Evolutionary conservation across 2,797 vertebrate genomes (phyloP), one percentile per base, ranked within the genome.

Genomic region (Xerus rutilus): DNA sequence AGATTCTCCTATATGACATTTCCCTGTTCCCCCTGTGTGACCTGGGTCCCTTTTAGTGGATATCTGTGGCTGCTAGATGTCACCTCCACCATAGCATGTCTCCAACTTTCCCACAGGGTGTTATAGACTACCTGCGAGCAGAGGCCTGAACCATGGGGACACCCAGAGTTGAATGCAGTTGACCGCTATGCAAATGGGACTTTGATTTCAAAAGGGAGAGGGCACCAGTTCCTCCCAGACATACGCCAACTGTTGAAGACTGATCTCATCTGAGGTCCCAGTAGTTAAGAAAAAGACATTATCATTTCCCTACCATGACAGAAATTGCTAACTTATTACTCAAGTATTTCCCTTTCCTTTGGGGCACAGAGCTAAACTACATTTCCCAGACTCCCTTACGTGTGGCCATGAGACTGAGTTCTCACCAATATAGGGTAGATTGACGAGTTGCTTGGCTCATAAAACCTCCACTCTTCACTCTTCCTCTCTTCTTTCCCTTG

Each of bases 381-480:
- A 82, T 93, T 95, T 94, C 89, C 91, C 83, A 88, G 49, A 52
- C 9, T 89, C 64, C 73, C 17, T 88, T 89, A 69, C 86, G 52
- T 67, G 13, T 62, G 64, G 70, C 67, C 76, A 45, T 69, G 43
- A 65, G 59, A 65, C 23, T 90, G 25, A 25, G 25, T 77, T 86
- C 81, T 84, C 20, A 32, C n/a, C 81, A 70, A 70, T 18, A 90
- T 45, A 78, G 94, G 49, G 64, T 57, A 85, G 59, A 57, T 49
- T 45, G n/a, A 54, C 45, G 28, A 91, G 54, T 45, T 5, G 25
- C 57, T 28, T 86, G 70, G 52, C 52, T 45, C 54, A n/a, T 83
- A 89, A 84, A 86, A 49, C 49, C 52, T 28, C 49, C 32, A 45
- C 83, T 82, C 62, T 95, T 15, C 1, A 14, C 20, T 70, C 69